Percentiles rank a stretch among this genome's conserved stretches.
phyloP scores from a whole-genome alignment of 2,888 invertebrate species.

The Allophyes oxyacanthae region DNA sequence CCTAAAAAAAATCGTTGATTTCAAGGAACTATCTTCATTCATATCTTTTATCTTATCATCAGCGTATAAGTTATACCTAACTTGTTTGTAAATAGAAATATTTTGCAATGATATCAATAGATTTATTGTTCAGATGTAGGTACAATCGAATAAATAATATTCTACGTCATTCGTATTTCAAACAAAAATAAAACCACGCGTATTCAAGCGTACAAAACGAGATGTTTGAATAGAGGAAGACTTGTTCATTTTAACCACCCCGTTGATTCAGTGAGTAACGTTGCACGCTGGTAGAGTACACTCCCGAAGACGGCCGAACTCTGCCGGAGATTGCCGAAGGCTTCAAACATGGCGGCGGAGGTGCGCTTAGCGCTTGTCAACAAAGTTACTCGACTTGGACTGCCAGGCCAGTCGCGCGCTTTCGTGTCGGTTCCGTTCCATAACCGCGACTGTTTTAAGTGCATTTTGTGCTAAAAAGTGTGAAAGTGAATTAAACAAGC shows the following conservation, averaged over 20 bases:
- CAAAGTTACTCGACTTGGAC: slow-evolving; percentile 80
- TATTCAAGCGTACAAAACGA: slow-evolving; percentile 26
- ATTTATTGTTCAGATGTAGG: not conserved
- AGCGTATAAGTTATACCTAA: not conserved
- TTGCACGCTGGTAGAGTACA: slow-evolving; percentile 45
- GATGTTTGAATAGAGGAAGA: slow-evolving; percentile 47
- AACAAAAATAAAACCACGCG: slow-evolving; percentile 12
- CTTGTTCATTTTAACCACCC: slow-evolving; percentile 51
- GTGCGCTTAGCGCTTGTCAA: slow-evolving; percentile 84
- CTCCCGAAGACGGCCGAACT: slow-evolving; percentile 67
- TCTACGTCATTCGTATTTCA: slow-evolving; percentile 2
- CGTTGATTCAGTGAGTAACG: slow-evolving; percentile 48
- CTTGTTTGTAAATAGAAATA: not conserved
- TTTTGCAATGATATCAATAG: not conserved
- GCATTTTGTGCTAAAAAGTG: slow-evolving; percentile 61
- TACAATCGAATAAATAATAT: slow-evolving; percentile 2
- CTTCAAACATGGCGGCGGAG: slow-evolving; percentile 79
- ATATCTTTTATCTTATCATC: not conserved
- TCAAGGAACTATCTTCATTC: not conserved
- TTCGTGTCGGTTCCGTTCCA: slow-evolving; percentile 50
- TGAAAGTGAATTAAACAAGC: slow-evolving; percentile 66
- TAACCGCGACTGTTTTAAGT: slow-evolving; percentile 63
- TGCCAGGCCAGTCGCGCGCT: slow-evolving; percentile 72
- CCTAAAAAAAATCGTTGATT: not conserved
- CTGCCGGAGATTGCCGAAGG: slow-evolving; percentile 76